Evolutionary conservation across 2,888 invertebrate species (phyloP).

Genomic region (Drosophila atripex): DNA sequence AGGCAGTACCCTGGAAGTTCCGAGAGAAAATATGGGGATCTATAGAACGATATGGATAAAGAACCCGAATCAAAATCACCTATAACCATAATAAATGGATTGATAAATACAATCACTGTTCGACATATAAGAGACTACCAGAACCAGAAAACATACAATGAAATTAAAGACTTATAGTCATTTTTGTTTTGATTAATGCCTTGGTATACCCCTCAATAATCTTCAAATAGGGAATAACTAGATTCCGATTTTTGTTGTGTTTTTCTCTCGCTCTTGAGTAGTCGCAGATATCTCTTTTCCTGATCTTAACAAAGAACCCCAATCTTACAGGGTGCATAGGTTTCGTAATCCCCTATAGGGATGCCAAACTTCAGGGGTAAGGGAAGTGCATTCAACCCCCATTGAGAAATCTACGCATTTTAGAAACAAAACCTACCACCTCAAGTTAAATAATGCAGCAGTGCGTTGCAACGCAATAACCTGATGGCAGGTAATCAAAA

Average conservation of each 20-base stretch:
- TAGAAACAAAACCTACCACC: not conserved
- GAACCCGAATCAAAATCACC: no score
- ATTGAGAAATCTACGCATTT: slow-evolving; percentile 8
- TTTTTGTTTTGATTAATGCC: not conserved
- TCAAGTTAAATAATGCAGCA: not conserved
- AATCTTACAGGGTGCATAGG: slow-evolving; percentile 15
- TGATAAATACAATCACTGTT: no score
- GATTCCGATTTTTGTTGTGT: slow-evolving; percentile 3
- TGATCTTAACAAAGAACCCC: not conserved
- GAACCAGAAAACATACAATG: not conserved
- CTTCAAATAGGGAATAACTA: slow-evolving; percentile 3
- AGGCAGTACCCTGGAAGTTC: slow-evolving; percentile 26
- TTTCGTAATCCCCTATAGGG: slow-evolving; percentile 2
- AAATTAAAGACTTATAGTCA: no score
- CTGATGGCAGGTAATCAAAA: slow-evolving; percentile 5
- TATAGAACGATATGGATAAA: no score
- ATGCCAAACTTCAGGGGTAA: not conserved
- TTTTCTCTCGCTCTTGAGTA: slow-evolving; percentile 7
- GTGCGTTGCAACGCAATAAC: slow-evolving; percentile 29
- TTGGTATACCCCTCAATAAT: not conserved
- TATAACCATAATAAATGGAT: no score
- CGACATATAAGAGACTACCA: no score
- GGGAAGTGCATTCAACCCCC: slow-evolving; percentile 10
- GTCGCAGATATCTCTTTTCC: slow-evolving; percentile 3
- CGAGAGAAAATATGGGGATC: no score